Conservation (phyloP, 2,797 vertebrate genomes). For the Micromesistius poutassou region DNA sequence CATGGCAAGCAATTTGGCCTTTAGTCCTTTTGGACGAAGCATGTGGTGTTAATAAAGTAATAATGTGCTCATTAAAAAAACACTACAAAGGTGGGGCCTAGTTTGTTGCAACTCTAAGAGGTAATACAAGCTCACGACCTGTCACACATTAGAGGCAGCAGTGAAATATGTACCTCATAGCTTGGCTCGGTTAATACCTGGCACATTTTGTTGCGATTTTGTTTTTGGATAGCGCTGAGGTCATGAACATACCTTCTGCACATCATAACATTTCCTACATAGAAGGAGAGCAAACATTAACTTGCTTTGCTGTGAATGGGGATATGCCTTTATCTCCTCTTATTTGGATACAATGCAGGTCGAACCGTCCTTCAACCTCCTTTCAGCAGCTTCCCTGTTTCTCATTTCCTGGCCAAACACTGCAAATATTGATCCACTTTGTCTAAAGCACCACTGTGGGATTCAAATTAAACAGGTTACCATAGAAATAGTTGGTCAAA, state of each 20-base stretch:
- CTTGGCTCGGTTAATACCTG: background rate
- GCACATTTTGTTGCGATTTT: background rate
- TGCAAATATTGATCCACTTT: conserved; percentile 24
- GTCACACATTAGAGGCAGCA: background rate
- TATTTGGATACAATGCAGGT: background rate
- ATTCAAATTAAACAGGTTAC: conserved; percentile 17
- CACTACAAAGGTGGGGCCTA: background rate
- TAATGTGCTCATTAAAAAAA: background rate
- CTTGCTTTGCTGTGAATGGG: background rate
- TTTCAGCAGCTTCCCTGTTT: background rate
- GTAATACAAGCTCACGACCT: background rate
- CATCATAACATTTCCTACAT: background rate
- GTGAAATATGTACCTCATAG: background rate
- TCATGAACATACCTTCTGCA: background rate
- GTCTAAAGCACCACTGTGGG: conserved; percentile 9
- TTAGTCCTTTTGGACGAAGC: background rate
- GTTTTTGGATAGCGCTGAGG: background rate
- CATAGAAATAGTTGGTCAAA: conserved; percentile 6
- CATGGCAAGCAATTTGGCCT: background rate
- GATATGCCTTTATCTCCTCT: background rate
- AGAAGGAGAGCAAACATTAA: background rate
- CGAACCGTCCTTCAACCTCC: background rate
- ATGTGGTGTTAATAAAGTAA: background rate
- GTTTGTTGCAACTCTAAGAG: background rate
- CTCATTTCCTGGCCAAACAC: conserved; percentile 12